Evolutionary conservation across 2,797 vertebrate species (phyloP).

Genomic region (Pitangus sulphuratus): DNA sequence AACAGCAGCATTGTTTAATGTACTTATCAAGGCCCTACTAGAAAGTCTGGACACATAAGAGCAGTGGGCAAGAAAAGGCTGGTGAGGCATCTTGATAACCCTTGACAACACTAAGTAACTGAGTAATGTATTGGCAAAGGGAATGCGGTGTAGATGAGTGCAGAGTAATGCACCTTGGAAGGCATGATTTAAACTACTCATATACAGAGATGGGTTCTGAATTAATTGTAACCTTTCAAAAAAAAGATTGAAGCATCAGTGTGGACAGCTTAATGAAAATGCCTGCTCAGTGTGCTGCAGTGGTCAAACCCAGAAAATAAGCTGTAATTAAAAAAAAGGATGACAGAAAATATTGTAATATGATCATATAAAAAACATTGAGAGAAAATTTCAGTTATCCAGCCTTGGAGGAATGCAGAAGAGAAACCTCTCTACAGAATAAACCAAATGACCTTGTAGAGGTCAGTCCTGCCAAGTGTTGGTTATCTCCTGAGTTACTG

Average conservation of each 20-base stretch:
- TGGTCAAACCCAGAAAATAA: slow-evolving; percentile 38
- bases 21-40: slow-evolving; percentile 40
- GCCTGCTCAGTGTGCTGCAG: neutral
- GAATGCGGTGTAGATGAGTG: slow-evolving; percentile 36
- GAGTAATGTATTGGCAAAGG: slow-evolving; percentile 39
- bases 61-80: slow-evolving; percentile 28
- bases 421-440: slow-evolving; percentile 4
- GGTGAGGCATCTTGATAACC: slow-evolving; percentile 29
- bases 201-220: slow-evolving; percentile 44
- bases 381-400: slow-evolving; percentile 12
- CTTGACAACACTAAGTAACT: slow-evolving; percentile 39
- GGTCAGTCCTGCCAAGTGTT: neutral
- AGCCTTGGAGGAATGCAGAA: neutral
- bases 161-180: slow-evolving; percentile 41
- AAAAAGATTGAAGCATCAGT: slow-evolving; percentile 48
- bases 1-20: slow-evolving; percentile 28
- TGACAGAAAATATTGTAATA: slow-evolving; percentile 6
- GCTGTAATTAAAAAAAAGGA: neutral
- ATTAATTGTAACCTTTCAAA: slow-evolving; percentile 64
- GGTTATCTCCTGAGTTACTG: neutral
- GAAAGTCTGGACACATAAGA: slow-evolving; percentile 24
- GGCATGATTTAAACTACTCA: slow-evolving; percentile 59
- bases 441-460: neutral
- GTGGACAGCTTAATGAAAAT: slow-evolving; percentile 63
- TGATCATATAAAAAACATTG: slow-evolving; percentile 10